Evolutionary conservation across 2,888 invertebrate species (phyloP).

Genomic region (Ischnus inquisitorius): DNA sequence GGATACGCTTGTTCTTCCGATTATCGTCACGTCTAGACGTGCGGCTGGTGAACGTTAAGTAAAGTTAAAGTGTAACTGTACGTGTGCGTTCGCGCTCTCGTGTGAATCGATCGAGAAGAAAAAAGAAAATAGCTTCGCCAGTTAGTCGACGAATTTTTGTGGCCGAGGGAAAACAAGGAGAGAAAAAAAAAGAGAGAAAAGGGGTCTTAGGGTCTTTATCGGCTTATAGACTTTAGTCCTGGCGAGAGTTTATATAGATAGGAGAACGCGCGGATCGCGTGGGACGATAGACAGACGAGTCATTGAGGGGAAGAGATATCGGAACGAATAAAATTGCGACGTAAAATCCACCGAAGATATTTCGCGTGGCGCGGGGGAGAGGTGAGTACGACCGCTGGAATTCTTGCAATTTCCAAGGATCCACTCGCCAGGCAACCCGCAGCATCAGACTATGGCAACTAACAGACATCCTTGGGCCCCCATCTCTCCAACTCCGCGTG

Average conservation of each 20-base stretch:
- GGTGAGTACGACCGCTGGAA: conserved; percentile 62
- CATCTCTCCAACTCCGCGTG: not conserved
- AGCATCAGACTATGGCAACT: not conserved
- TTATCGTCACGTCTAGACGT: conserved; percentile 60
- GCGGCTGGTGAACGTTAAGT: conserved; percentile 51
- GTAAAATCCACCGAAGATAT: conserved; percentile 61
- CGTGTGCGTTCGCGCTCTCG: not conserved
- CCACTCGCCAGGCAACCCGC: not conserved
- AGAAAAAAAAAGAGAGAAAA: conserved; percentile 8
- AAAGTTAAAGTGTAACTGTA: conserved; percentile 39
- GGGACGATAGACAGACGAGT: not conserved
- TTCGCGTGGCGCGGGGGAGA: conserved; percentile 21
- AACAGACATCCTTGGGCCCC: not conserved
- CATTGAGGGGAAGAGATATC: conserved; percentile 46
- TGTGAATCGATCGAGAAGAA: not conserved
- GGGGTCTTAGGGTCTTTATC: conserved; percentile 7
- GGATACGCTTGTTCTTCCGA: conserved; percentile 51
- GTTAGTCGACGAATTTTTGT: not conserved
- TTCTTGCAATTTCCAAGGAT: conserved; percentile 65
- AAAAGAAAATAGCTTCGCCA: not conserved
- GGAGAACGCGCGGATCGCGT: not conserved
- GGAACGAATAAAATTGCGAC: conserved; percentile 54
- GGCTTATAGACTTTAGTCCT: conserved; percentile 5
- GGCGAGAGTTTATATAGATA: not conserved
- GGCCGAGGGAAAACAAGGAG: not conserved